Evolutionary conservation across 2,797 vertebrate species (phyloP), one percentile per base, ranked within the genome.

Genomic region (Enteromius argenteus): DNA sequence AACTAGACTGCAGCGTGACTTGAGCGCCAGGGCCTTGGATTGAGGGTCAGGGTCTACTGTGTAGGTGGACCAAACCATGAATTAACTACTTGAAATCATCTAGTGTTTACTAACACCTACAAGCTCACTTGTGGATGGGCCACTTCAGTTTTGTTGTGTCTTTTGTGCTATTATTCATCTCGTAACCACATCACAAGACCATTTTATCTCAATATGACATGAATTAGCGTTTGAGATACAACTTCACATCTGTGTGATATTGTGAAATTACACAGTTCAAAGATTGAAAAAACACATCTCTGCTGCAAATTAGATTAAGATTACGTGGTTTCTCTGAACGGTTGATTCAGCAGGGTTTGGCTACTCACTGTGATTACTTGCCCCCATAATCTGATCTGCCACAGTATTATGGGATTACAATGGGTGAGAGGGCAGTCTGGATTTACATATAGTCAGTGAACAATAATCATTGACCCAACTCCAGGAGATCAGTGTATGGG

Each of bases 281-380:
- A 71, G 37, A 60, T 27, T 58, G 14, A 69, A 68, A 32, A 69
- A 56, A 81, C 27, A 1, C 0, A 1, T 42, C 66, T 42, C 23
- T 19, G 35, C 37, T 42, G 49, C 49, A 42, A 23, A 80, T 69
- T 7, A 42, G 35, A 80, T 71, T 21, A 32, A 21, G 3, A 19
- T 2, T 30, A 19, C 0, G 4, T 79, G 62, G 60, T 79, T 68
- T 80, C 14, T 58, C 37, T 81, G 11, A 42, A 30, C 66, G 60
- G 53, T 72, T 58, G 37, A 72, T 64, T 82, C 13, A 64, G 42
- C 80, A 64, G 56, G 42, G 58, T 39, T 78, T 78, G 58, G 76
- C 56, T 46, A 35, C 39, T 82, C 30, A 39, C 42, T 81, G 9
- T 73, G 56, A 74, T 75, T 82, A 27, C 58, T 75, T 75, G n/a